Conservation (phyloP, 37 sponge, comb jelly and placozoan species). For the Corticium candelabrum region DNA sequence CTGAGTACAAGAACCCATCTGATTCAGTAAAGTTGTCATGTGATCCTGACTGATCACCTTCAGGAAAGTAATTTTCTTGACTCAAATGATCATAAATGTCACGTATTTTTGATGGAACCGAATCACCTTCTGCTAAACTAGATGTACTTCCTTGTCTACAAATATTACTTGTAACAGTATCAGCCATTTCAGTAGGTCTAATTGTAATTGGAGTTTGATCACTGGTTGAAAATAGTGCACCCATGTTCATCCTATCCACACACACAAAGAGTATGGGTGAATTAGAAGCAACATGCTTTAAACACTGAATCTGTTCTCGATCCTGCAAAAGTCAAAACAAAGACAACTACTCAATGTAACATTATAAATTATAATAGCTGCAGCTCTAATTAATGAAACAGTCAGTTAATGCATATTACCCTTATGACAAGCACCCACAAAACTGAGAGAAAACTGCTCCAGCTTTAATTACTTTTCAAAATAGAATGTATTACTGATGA, state of each 20-base stretch:
- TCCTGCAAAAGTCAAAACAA: not conserved
- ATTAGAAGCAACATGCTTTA: not conserved
- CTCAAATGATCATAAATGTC: not conserved
- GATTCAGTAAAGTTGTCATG: not conserved
- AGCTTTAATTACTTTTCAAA: no score
- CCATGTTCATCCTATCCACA: slow-evolving; percentile 8
- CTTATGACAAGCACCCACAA: no score
- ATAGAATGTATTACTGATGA: no score
- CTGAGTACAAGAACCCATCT: not conserved
- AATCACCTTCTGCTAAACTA: not conserved
- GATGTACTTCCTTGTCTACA: not conserved
- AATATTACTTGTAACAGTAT: not conserved
- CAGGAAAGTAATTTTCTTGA: not conserved
- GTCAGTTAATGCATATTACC: no score
- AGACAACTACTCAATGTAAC: no score
- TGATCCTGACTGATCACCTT: not conserved
- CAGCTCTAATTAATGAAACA: no score
- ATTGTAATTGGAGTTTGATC: no score
- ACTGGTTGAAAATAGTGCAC: not conserved
- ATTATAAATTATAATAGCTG: no score
- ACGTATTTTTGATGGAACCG: not conserved
- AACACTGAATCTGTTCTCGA: not conserved
- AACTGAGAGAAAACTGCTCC: no score
- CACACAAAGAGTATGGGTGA: not conserved
- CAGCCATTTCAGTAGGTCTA: no score